phyloP scores from a whole-genome alignment of 2,797 vertebrate genomes.

The Pterois miles region DNA sequence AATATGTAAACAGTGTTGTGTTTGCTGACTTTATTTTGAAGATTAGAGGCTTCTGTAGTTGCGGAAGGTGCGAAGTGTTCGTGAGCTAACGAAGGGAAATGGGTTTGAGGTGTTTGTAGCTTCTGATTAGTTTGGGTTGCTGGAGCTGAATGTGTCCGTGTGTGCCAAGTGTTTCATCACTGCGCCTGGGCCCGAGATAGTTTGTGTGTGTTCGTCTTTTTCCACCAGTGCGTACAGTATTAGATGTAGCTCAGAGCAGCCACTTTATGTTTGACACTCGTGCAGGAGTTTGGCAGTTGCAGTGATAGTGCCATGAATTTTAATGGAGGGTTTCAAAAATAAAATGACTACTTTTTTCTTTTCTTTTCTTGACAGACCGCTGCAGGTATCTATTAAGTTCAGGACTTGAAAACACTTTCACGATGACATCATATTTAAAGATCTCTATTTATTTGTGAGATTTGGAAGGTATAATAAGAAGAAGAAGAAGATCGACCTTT shows the following conservation, averaged over 20 bases:
- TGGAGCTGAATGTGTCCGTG: slow-evolving; percentile 15
- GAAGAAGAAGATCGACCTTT: too few relatives aligned
- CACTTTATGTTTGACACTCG: background rate
- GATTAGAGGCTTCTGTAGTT: slow-evolving; percentile 22
- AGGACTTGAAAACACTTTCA: background rate
- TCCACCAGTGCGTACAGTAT: background rate
- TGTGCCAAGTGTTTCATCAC: slow-evolving; percentile 13
- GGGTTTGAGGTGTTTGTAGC: slow-evolving; percentile 13
- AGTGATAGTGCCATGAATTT: slow-evolving; percentile 2
- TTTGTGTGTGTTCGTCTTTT: background rate
- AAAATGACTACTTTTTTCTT: background rate
- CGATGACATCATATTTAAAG: background rate
- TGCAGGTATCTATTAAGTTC: background rate
- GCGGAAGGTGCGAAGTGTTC: slow-evolving; percentile 30
- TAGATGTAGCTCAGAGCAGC: slow-evolving; percentile 8
- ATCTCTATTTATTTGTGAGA: background rate
- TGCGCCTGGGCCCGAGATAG: slow-evolving; percentile 2
- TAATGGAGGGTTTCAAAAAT: slow-evolving; percentile 12
- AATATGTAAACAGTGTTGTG: slow-evolving; percentile 55
- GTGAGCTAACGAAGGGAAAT: slow-evolving; percentile 23
- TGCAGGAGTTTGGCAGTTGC: background rate
- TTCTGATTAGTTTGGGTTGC: slow-evolving; percentile 26
- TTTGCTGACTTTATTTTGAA: slow-evolving; percentile 40
- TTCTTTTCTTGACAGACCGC: background rate
- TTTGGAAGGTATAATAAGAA: too few relatives aligned